Evolutionary conservation across 2,113 vertebrate genomes (phyloP), one percentile per base, ranked within the genome.

Genomic region (Corydoras maculifer): DNA sequence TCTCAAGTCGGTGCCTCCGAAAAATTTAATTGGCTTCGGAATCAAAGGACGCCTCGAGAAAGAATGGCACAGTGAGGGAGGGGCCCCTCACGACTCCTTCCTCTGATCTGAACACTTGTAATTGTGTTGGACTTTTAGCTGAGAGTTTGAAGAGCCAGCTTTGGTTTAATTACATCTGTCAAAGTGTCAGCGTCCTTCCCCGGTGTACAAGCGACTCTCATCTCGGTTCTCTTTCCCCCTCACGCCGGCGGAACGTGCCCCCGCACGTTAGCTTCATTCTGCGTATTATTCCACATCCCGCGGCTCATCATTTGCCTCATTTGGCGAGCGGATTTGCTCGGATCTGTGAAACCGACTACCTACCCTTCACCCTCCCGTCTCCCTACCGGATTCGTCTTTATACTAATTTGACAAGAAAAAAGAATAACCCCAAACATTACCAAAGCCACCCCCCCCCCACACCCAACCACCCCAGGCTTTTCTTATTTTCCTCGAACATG

Each of bases 11-110:
- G 65, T 81, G 73, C 69, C 51, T 70, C 71, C 64, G 53, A 58
- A 43, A 72, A 76, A 72, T 85, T 81, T 86, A 86, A 88, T 84
- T 86, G 79, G 78, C 81, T 78, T 18, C 77, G 58, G 76, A 86
- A 84, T 84, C 73, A 84, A 81, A 86, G 77, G 53, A 43, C 50
- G 59, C 70, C 65, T 50, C 62, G 48, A 75, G 60, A 73, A 60
- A 70, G 65, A 43, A n/a, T 25, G 25, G 67, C 2, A 62, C 13
- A 57, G 59, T 64, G 53, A 81, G 58, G 58, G 67, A 48, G 12
- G 43, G 65, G 70, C 70, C 68, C 68, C 29, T 55, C 55, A 77
- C 60, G 65, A 81, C 78, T 15, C n/a, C 68, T 77, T 73, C 64
- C 74, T 85, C 77, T 84, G 83, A 86, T 85, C 82, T 75, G 69